Base-by-base conservation (phyloP, 2,888 invertebrate species). In the Germaria angustata region DNA sequence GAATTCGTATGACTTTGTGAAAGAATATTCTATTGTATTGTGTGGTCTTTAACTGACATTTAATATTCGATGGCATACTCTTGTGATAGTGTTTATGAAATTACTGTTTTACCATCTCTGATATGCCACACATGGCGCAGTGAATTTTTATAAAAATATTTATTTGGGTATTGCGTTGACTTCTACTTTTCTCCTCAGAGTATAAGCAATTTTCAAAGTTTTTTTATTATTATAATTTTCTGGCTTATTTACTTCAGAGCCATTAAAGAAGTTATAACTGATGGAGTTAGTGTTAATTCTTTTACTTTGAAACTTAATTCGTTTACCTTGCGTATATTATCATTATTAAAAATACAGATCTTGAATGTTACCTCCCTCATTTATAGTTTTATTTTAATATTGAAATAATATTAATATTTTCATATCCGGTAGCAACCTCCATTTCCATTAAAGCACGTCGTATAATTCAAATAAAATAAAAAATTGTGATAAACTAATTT, bases 231-330 rank as follows among this genome's bases (percentile, higher is more conserved):
- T 65, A 36, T 24, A 72, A 44, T 59, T 76, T 7, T 24, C 39
- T 46, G 15, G 44, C 15, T 22, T 73, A 61, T 71, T 51, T 77
- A 8, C 36, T 32, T 46, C 39, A 22, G 9, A 68, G 76, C 53
- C 66, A 81, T 71, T 72, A 65, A 81, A 46, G 32, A 66, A 81
- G 77, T 72, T 72, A 66, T 68, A 72, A 68, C 61, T 77, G 77
- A 81, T 77, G 76, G 44, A 81, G 53, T 66, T 53, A 55, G 66
- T 77, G 72, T 68, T 51, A 68, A 32, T 65, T 36, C 20, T 32
- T 46, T 39, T 11, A 28, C 36, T 15, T 51, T 28, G 34, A 2
- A 3, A 49, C n/a, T n/a, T n/a, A n/a, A n/a, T n/a, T n/a, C n/a
- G n/a, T n/a, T n/a, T n/a, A n/a, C n/a, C n/a, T n/a, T n/a, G n/a